Evolutionary conservation across 2,797 vertebrate species (phyloP), one percentile per base, ranked within the genome.

Genomic region (Chelidonichthys spinosus): DNA sequence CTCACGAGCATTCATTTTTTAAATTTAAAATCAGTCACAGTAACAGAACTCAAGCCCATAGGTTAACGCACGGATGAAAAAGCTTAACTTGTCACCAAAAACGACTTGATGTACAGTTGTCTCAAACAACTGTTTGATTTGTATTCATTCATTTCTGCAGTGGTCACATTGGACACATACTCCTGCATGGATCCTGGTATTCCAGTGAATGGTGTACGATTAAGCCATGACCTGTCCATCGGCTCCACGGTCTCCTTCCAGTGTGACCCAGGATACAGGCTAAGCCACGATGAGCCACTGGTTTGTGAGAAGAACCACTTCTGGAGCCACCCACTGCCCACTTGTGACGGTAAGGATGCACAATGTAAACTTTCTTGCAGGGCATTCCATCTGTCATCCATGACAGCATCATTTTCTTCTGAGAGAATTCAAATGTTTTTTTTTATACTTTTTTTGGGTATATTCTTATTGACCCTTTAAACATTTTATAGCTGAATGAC

Each of bases 141-240:
- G 11, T 11, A 3, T 43, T 43, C 42, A 10, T 42, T 43, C 11
- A 42, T 78, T 53, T 61, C 32, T 77, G 7, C 46, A 99, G 97
- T 96, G 91, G 97, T 99, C 64, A 98, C 96, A n/a, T 92, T 99
- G 82, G 98, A 99, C 82, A 99, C 97, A 1, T 98, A 97, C 73
- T 99, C 98, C 43, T 99, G 98, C 65, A 92, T 99, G 93, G 98
- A 99, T 84, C 98, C 98, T 36, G 98, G 98, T 1, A 98, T 99
- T 81, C 98, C 98, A 9, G 97, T 99, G 8, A 97, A 98, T 39
- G 98, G 98, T 2, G 83, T 80, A 6, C 96, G 98, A 44, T 94
- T 96, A 6, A 96, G 96, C 65, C 95, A 97, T n/a, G 97, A 99
- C 76, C 96, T 99, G 79, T 97, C 97, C 49, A 99, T 99, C 43